A percentile compares a stretch with the other conserved stretches of the same genome.
phyloP scores from a whole-genome alignment of 2,888 invertebrate species.

The Trichacis sp. region DNA sequence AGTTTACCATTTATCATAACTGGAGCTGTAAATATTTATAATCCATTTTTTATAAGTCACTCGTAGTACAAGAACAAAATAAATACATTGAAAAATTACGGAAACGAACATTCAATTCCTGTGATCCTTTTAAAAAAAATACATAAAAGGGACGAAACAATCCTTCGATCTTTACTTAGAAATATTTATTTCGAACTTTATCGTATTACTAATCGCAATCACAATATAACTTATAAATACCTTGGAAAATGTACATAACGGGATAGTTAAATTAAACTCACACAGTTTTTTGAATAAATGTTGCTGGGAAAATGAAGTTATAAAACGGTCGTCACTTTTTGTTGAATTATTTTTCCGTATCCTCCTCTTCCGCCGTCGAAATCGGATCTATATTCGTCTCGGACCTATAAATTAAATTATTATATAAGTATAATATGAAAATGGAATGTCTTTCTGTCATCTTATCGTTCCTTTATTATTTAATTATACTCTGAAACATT shows the following conservation, averaged over 20 bases:
- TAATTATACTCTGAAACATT: too few species aligned
- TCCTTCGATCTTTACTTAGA: background rate
- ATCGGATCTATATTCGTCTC: slow-evolving; percentile 98
- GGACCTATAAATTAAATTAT: slow-evolving; percentile 74
- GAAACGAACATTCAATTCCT: background rate
- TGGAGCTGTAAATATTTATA: background rate
- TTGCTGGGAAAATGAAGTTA: background rate
- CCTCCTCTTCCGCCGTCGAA: slow-evolving; percentile 97
- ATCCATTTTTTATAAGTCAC: background rate
- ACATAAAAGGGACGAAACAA: too few species aligned
- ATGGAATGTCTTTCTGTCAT: too few species aligned
- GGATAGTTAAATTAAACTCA: background rate
- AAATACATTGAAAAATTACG: background rate
- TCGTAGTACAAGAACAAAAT: background rate
- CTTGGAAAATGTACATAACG: background rate
- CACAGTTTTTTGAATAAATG: background rate
- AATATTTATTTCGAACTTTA: background rate
- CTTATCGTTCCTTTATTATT: too few species aligned
- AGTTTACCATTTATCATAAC: background rate
- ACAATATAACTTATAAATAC: background rate
- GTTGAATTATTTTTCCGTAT: slow-evolving; percentile 93
- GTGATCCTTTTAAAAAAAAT: too few species aligned
- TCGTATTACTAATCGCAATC: background rate
- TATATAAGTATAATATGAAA: too few species aligned
- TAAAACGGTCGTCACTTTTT: slow-evolving; percentile 75